Conservation (phyloP, 2,113 vertebrate species). For the Cynopterus brachyotis region DNA sequence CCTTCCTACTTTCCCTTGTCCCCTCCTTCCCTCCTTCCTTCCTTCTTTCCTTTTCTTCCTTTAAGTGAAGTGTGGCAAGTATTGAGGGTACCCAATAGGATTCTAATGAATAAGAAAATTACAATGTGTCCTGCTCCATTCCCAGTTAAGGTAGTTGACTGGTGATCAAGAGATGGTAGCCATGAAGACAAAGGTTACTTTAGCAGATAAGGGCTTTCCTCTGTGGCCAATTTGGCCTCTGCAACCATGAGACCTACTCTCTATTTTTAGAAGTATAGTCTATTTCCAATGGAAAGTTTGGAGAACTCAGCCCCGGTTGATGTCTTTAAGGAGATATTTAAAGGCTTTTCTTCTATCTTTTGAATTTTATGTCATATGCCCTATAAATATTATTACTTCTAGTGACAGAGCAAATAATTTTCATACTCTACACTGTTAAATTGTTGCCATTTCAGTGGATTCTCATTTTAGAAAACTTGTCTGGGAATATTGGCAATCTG, state of each 20-base stretch:
- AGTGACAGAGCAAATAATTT: not conserved
- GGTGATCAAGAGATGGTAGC: not conserved
- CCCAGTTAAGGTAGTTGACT: slow-evolving; percentile 81
- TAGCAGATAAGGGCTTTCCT: not conserved
- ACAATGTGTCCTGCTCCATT: not conserved
- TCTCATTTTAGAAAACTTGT: not conserved
- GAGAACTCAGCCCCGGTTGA: not conserved
- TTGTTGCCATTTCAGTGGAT: not conserved
- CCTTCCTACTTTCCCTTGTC: slow-evolving; percentile 57
- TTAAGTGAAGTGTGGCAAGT: slow-evolving; percentile 89
- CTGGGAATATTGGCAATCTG: not conserved
- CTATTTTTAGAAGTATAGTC: not conserved
- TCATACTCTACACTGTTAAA: not conserved
- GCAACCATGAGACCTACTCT: not conserved
- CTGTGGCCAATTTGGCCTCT: not conserved
- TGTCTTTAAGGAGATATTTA: not conserved
- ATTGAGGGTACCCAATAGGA: slow-evolving; percentile 56
- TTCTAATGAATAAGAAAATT: not conserved
- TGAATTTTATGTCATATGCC: not conserved
- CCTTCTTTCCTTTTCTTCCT: not conserved
- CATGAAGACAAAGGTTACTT: not conserved
- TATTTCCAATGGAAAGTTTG: not conserved
- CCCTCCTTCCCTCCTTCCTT: slow-evolving; percentile 74
- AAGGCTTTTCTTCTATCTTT: not conserved
- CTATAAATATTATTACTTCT: not conserved